Evolutionary conservation across 2,888 invertebrate genomes (phyloP), one percentile per base, ranked within the genome.

Genomic region (Pollenia labialis): DNA sequence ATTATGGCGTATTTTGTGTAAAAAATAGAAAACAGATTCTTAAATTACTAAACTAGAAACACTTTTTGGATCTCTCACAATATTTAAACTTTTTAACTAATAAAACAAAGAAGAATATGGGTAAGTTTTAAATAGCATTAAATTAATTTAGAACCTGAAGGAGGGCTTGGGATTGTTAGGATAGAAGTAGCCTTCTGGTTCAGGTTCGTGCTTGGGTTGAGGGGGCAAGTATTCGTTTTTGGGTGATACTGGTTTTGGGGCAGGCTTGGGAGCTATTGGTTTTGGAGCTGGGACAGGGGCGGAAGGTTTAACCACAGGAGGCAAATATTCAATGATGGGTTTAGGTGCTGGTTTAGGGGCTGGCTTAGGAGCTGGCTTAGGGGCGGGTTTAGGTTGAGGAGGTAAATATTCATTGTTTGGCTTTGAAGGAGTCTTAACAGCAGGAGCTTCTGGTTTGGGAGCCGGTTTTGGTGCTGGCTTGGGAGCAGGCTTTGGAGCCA

Each of bases 161-260:
- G 92, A 89, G 77, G 92, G 92, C 80, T 91, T 89, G 64, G 92
- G 92, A 75, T 92, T 83, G 89, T 92, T 92, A 88, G 92, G 92
- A 83, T 92, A 92, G 88, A 84, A 89, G 87, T 92, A 92, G 42
- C 92, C 92, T 58, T 89, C 54, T 4, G 54, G 74, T 46, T 80
- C 60, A 50, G 87, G 79, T 23, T 83, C 64, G 11, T 48, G n/a
- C 42, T 80, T 80, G 18, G 68, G 46, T 11, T 58, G 72, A 1
- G 88, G 88, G 48, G 90, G 90, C 85, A 85, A 82, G 74, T 88
- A 89, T 81, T 85, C 88, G n/a, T 75, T 68, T 23, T 62, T 80
- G 16, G 75, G 89, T 7, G 81, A 81, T 10, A 81, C 75, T 54
- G 87, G 86, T 56, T 81, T 66, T n/a, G 77, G 50, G 0, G 32